phyloP scores from a whole-genome alignment of 2,888 invertebrate species.

The Zaprionus obscuricornis region DNA sequence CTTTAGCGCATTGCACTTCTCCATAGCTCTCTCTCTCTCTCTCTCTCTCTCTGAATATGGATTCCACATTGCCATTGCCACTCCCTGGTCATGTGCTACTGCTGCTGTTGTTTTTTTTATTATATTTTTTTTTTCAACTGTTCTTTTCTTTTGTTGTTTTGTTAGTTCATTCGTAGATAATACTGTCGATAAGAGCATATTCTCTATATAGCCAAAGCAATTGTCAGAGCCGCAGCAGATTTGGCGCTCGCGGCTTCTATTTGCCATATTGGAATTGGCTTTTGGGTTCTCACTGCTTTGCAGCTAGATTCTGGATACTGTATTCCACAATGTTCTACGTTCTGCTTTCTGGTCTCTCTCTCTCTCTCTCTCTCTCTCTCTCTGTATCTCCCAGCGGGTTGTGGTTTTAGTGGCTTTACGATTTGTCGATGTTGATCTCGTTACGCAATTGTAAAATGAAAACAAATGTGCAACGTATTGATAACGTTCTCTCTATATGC shows the following conservation, averaged over 20 bases:
- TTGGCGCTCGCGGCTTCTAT: constrained; percentile 53
- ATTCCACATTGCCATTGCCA: constrained; percentile 28
- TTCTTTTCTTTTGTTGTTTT: constrained; percentile 35
- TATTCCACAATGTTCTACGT: not conserved
- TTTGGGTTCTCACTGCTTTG: not conserved
- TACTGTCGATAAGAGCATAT: constrained; percentile 59
- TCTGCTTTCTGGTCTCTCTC: not conserved
- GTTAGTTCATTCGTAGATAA: constrained; percentile 64
- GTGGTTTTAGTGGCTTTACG: constrained; percentile 74
- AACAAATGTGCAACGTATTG: constrained; percentile 77
- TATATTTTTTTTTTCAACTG: constrained; percentile 22
- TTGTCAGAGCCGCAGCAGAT: constrained; percentile 37
- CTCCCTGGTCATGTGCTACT: constrained; percentile 21
- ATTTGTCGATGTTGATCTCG: constrained; percentile 76
- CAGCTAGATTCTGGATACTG: not conserved
- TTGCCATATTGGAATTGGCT: constrained; percentile 63
- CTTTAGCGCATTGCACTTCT: constrained; percentile 66
- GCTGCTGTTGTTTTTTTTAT: constrained; percentile 19
- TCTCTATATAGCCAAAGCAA: too few relatives aligned
- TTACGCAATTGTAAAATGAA: constrained; percentile 76
- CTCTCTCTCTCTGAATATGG: too few relatives aligned
- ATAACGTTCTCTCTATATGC: constrained; percentile 60
- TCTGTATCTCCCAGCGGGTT: constrained; percentile 33
- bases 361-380: constrained; percentile 4
- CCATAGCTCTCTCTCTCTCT: too few relatives aligned